phyloP scores from a whole-genome alignment of 2,888 invertebrate species.

The Xiphydria camelus region DNA sequence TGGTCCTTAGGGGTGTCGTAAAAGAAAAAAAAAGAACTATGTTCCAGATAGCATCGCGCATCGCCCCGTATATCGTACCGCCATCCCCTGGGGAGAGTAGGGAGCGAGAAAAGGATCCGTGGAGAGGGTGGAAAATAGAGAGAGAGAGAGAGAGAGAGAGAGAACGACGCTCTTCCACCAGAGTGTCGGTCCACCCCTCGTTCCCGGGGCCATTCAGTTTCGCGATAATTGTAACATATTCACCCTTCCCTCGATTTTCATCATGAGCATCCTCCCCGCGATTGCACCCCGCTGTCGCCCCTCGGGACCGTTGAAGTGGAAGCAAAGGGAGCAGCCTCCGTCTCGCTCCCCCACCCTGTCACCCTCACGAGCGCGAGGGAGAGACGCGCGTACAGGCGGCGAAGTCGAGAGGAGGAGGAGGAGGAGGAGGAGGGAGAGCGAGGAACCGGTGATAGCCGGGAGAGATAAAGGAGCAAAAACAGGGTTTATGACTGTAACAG shows the following conservation, averaged over 20 bases:
- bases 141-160: too few species aligned
- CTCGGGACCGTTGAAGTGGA: slow-evolving; percentile 35
- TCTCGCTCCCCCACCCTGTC: not conserved
- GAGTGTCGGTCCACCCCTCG: slow-evolving; percentile 4
- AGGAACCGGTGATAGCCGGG: slow-evolving; percentile 15
- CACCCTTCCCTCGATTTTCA: slow-evolving; percentile 41
- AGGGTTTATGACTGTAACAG: slow-evolving; percentile 56
- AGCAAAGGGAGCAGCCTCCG: slow-evolving; percentile 27
- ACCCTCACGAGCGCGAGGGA: not conserved
- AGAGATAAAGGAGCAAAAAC: slow-evolving; percentile 41
- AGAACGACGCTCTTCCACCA: too few species aligned
- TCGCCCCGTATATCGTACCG: too few species aligned
- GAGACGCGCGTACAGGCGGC: not conserved
- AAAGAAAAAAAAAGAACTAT: too few species aligned
- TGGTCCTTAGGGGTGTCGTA: too few species aligned
- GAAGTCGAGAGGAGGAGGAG: not conserved
- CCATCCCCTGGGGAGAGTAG: too few species aligned
- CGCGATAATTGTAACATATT: slow-evolving; percentile 56
- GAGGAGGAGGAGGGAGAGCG: slow-evolving; percentile 4
- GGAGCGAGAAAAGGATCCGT: too few species aligned
- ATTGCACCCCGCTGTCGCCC: slow-evolving; percentile 25
- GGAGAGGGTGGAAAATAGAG: too few species aligned
- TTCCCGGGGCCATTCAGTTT: slow-evolving; percentile 41
- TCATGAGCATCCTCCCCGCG: slow-evolving; percentile 6
- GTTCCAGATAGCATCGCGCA: too few species aligned